Evolutionary conservation across 2,113 vertebrate species (phyloP).

Genomic region (Marcusenius ussheri): DNA sequence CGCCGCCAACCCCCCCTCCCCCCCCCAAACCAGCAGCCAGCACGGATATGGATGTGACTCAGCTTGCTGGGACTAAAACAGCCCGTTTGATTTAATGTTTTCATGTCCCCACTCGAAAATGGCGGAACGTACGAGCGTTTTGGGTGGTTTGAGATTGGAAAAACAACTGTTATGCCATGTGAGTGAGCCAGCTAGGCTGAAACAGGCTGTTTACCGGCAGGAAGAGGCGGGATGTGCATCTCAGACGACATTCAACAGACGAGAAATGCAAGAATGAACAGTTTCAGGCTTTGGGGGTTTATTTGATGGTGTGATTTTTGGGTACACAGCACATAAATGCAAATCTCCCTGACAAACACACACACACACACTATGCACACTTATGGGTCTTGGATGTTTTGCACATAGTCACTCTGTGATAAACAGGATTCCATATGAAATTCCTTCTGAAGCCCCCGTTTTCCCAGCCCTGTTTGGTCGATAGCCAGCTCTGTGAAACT

Average conservation of each 20-base stretch:
- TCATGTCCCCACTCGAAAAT: background rate
- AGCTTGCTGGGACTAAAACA: background rate
- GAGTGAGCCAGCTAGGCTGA: background rate
- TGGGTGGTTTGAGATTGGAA: background rate
- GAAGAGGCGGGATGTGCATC: background rate
- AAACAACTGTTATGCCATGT: background rate
- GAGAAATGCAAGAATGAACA: background rate
- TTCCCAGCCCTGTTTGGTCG: slow-evolving; percentile 26
- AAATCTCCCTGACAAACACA: background rate
- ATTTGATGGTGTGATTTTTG: background rate
- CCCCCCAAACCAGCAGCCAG: background rate
- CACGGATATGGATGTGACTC: background rate
- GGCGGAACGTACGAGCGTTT: background rate
- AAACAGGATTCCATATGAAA: background rate
- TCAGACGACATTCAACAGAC: background rate
- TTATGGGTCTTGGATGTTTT: background rate
- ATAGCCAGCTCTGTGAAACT: slow-evolving; percentile 28
- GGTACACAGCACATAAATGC: background rate
- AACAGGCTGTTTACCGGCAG: background rate
- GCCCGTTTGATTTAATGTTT: background rate
- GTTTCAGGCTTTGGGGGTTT: background rate
- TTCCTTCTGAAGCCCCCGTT: background rate
- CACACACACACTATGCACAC: background rate
- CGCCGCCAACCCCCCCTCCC: background rate
- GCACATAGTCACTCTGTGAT: background rate